Conservation (phyloP, 35 echinoderm and acorn worm genomes). For the Ptychodera flava region DNA sequence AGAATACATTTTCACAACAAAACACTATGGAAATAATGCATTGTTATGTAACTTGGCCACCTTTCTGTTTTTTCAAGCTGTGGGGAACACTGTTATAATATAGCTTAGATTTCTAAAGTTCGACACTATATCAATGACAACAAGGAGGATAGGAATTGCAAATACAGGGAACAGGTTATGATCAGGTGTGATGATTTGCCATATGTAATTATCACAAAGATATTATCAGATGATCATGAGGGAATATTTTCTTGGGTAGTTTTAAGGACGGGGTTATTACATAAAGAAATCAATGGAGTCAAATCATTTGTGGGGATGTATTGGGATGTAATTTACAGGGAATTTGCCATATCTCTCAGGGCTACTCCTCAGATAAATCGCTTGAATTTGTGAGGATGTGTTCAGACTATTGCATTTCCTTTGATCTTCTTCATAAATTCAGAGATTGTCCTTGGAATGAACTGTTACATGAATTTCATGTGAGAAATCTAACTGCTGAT, state of each 20-base stretch:
- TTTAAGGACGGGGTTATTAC: not conserved
- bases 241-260: not conserved
- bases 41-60: no score
- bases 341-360: not conserved
- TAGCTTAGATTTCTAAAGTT: no score
- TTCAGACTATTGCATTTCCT: no score
- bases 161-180: not conserved
- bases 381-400: constrained; percentile 1
- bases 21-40: no score
- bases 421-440: not conserved
- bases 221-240: not conserved
- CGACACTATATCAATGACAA: no score
- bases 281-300: not conserved
- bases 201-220: not conserved
- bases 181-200: not conserved
- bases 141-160: not conserved
- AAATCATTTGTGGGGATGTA: not conserved
- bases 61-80: no score
- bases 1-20: no score
- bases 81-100: not conserved
- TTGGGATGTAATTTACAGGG: not conserved
- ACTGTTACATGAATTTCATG: not conserved
- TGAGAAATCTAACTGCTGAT: not conserved
- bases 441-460: not conserved
- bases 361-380: not conserved